Conservation (phyloP, 2,888 invertebrate species). For the Boloria euphrosyne region DNA sequence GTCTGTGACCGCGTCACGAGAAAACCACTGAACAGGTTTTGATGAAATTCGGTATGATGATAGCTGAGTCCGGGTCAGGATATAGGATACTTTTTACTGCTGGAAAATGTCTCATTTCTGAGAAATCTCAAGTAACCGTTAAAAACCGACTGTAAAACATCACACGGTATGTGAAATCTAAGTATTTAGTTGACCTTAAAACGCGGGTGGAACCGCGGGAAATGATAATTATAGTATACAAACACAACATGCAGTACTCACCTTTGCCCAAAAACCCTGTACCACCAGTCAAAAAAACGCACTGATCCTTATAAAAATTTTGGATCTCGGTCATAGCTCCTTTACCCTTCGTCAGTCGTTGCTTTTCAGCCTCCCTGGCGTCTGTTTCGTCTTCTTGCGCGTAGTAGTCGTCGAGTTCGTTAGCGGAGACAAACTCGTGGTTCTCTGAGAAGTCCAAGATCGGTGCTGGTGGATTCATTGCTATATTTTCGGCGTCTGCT, state of each 20-base stretch:
- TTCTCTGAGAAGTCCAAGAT: slow-evolving; percentile 79
- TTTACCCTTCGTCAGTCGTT: slow-evolving; percentile 73
- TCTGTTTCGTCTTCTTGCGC: slow-evolving; percentile 71
- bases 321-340: slow-evolving; percentile 64
- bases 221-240: background rate
- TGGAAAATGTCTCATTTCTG: no score
- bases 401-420: slow-evolving; percentile 74
- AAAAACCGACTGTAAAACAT: no score
- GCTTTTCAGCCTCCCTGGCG: slow-evolving; percentile 73
- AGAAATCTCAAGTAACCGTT: no score
- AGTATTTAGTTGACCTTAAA: no score
- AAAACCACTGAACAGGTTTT: no score
- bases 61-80: no score
- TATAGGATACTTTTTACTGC: no score
- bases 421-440: slow-evolving; percentile 77
- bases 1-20: no score
- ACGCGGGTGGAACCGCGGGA: no score
- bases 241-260: slow-evolving; percentile 49
- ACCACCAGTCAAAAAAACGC: slow-evolving; percentile 76
- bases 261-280: slow-evolving; percentile 78
- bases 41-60: no score
- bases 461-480: slow-evolving; percentile 69
- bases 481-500: slow-evolving; percentile 64
- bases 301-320: slow-evolving; percentile 68
- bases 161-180: no score